These are phyloP conservation scores for Drosophila sproati DNA, from an alignment of 1,140 invertebrate species.

Conservation along the genomic window DNA sequence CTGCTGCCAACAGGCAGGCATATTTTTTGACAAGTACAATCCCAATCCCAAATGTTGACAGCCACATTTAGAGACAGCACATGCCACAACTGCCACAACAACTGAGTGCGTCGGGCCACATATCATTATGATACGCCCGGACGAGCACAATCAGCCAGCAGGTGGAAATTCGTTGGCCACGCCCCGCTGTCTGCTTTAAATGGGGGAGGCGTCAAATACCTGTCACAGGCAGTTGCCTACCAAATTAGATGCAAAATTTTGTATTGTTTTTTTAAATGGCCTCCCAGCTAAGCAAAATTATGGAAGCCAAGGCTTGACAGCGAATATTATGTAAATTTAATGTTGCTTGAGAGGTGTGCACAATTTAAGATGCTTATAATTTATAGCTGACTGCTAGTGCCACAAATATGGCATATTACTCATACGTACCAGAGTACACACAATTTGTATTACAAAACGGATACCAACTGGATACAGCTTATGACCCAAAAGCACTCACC, in stretches of 20 bases:
- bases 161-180: slow-evolving; percentile 23
- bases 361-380: slow-evolving; percentile 42
- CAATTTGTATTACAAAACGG: slow-evolving; percentile 9
- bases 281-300: background rate
- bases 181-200: slow-evolving; percentile 10
- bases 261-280: slow-evolving; percentile 41
- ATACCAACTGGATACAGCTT: slow-evolving; percentile 20
- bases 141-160: slow-evolving; percentile 7
- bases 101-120: slow-evolving; percentile 19
- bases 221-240: slow-evolving; percentile 25
- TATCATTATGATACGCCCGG: slow-evolving; percentile 24
- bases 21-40: slow-evolving; percentile 28
- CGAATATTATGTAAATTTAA: slow-evolving; percentile 31
- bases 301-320: background rate
- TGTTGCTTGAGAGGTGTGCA: slow-evolving; percentile 12
- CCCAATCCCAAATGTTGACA: slow-evolving; percentile 29
- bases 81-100: slow-evolving; percentile 8
- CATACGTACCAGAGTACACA: slow-evolving; percentile 60
- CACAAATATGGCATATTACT: slow-evolving; percentile 45
- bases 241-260: slow-evolving; percentile 38
- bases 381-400: slow-evolving; percentile 17
- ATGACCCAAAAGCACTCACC: slow-evolving; percentile 58
- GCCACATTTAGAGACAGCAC: slow-evolving; percentile 26
- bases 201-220: background rate
- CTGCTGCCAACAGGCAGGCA: slow-evolving; percentile 1